These are phyloP conservation scores for Petaurus breviceps DNA, from an alignment of 2,113 vertebrate genomes.

Conservation along the genomic window DNA sequence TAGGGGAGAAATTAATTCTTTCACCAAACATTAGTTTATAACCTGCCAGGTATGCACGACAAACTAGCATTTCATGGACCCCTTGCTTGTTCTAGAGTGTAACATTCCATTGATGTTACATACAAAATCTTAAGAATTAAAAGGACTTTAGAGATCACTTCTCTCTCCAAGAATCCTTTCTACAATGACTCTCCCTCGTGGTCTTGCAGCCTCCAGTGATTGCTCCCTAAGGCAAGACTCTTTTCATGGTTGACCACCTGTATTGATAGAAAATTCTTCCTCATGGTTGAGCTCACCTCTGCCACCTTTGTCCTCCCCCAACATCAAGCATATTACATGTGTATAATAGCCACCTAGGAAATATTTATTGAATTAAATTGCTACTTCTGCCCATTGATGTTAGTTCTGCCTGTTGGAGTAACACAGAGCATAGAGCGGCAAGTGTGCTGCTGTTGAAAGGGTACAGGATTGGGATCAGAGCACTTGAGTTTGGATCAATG, in stretches of 20 bases:
- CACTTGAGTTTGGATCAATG: not conserved
- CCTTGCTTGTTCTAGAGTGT: not conserved
- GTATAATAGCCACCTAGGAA: not conserved
- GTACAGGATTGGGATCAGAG: not conserved
- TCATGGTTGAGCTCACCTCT: not conserved
- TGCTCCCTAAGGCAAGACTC: not conserved
- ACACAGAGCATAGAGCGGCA: not conserved
- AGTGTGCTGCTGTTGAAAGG: not conserved
- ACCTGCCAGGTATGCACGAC: not conserved
- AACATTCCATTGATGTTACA: not conserved
- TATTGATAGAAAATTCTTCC: not conserved
- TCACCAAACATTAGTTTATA: not conserved
- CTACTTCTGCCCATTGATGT: not conserved
- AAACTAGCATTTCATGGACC: not conserved
- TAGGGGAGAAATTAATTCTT: not conserved
- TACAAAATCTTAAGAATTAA: not conserved
- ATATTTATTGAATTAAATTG: not conserved
- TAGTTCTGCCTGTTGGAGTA: not conserved
- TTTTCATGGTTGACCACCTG: not conserved
- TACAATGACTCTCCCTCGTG: not conserved
- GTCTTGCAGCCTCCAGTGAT: not conserved
- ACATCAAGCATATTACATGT: not conserved
- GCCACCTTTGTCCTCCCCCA: not conserved
- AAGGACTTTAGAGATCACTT: not conserved
- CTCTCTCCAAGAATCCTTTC: not conserved